Evolutionary conservation across 2,797 vertebrate genomes (phyloP), one percentile per base, ranked within the genome.

Genomic region (Pangasius mekongensis): DNA sequence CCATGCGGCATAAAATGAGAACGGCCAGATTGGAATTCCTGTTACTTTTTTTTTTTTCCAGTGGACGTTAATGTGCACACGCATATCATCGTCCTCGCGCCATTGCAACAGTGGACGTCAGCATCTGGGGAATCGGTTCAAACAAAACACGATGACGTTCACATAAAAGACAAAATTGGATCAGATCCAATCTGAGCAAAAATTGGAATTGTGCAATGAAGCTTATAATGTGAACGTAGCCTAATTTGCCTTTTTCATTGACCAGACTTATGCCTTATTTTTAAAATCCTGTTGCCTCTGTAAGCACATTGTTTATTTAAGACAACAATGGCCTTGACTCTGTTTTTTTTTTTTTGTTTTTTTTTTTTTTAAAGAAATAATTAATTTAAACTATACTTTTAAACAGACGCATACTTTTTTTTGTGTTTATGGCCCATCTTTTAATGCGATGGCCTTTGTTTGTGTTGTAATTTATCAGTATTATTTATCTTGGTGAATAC

Each of bases 261-360:
- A 84, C n/a, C 83, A 84, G 64, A 49, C 87, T 93, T 91, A 86
- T 88, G 93, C 92, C 91, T 93, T 94, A 91, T 91, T 91, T 47
- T 73, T 49, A 30, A 74, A 91, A 91, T 66, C 90, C 60, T 16
- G 54, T 77, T 85, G 69, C 87, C 87, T 82, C 5, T 83, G 30
- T 67, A n/a, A 86, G 87, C 60, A 84, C 74, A 84, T 89, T 30
- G 16, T 83, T 52, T 49, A 49, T 49, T 49, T 83, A 30, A 39
- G 3, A 83, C 39, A 90, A 67, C 33, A 77, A 83, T 58, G 54
- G 80, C 85, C 86, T 77, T n/a, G 18, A 69, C 27, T 87, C 0
- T 36, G 1, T 24, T 39, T 77, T 58, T 47, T n/a, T 5, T 33
- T 74, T 43, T 3, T 74, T 24, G 27, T 0, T 54, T 67, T 74